Conservation (phyloP, 1,140 invertebrate species). For the Sipha flava region DNA sequence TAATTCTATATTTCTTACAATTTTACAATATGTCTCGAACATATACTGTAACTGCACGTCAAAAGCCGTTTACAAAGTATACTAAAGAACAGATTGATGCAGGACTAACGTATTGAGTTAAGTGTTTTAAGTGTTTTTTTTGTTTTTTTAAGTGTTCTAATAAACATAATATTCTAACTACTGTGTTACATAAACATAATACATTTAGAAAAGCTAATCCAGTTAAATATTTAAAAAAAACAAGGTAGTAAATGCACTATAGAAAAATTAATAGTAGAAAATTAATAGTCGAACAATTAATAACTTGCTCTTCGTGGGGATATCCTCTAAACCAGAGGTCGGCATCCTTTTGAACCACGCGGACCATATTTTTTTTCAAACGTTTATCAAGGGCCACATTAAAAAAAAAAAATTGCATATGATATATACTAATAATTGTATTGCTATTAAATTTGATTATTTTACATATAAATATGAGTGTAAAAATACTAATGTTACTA, state of each 20-base stretch:
- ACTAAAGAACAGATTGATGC: background rate
- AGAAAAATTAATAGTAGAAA: background rate
- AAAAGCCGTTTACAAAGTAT: background rate
- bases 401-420: too few relatives aligned
- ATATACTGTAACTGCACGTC: background rate
- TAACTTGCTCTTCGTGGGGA: background rate
- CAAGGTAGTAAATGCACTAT: background rate
- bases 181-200: background rate
- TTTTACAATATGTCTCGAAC: background rate
- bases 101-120: too few relatives aligned
- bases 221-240: background rate
- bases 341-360: too few relatives aligned
- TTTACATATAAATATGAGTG: too few relatives aligned
- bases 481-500: too few relatives aligned
- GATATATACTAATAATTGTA: too few relatives aligned
- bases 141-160: background rate
- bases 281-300: background rate
- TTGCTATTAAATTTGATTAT: too few relatives aligned
- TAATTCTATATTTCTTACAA: too few relatives aligned
- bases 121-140: background rate
- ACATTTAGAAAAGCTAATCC: background rate
- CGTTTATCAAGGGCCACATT: too few relatives aligned
- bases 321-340: too few relatives aligned
- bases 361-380: too few relatives aligned
- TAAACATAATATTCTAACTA: background rate